Conservation (phyloP, 2,888 invertebrate genomes). For the Drosophila melanocephala region DNA sequence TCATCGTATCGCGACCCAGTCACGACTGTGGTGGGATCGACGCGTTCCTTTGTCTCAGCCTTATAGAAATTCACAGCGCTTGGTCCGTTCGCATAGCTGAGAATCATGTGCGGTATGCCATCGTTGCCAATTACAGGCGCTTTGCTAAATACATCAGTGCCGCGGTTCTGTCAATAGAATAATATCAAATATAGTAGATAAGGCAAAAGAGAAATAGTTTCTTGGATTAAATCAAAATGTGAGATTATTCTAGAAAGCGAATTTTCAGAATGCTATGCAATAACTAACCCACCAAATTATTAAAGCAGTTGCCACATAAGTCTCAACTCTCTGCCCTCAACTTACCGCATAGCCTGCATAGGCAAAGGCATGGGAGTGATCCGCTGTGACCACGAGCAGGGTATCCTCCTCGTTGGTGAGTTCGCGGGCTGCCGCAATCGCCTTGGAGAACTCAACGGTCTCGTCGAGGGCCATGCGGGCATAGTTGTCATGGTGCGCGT, state of each 20-base stretch:
- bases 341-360: slow-evolving; percentile 90
- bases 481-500: slow-evolving; percentile 82
- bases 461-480: slow-evolving; percentile 84
- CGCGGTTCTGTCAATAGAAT: slow-evolving; percentile 66
- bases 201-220: too few species aligned
- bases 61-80: slow-evolving; percentile 86
- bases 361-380: slow-evolving; percentile 92
- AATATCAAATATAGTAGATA: not conserved
- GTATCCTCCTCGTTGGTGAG: slow-evolving; percentile 90
- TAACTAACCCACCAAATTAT: not conserved
- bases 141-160: slow-evolving; percentile 75
- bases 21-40: slow-evolving; percentile 76
- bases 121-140: slow-evolving; percentile 84
- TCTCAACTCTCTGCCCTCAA: not conserved
- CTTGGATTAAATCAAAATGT: not conserved
- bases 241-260: not conserved
- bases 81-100: slow-evolving; percentile 92
- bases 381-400: slow-evolving; percentile 92
- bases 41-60: slow-evolving; percentile 63
- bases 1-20: slow-evolving; percentile 68
- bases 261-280: not conserved
- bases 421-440: slow-evolving; percentile 88
- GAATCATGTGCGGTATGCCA: slow-evolving; percentile 88
- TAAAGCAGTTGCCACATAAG: not conserved
- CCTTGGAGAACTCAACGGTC: slow-evolving; percentile 90